These are phyloP conservation scores for human (Homo sapiens) DNA, from an alignment of 2,113 vertebrate species.

Conservation along the genomic window GRCh38 chr3:173283501-173284000, in stretches of 20 bases:
- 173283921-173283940: background rate
- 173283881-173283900: background rate
- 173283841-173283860: background rate
- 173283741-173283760: background rate
- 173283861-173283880: background rate
- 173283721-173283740: background rate
- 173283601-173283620: background rate
- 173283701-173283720: background rate
- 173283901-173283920: background rate
- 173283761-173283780: background rate
- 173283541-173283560: constrained; percentile 45
- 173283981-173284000: background rate
- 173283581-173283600: background rate
- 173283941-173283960: background rate
- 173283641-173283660: background rate
- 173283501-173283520: constrained; percentile 40
- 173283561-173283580: background rate
- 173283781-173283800: background rate
- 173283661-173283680: background rate
- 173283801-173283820: constrained; percentile 18
- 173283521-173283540: constrained; percentile 44
- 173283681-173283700: background rate
- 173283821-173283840: background rate
- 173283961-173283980: background rate
- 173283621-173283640: background rate